Conservation (phyloP, 2,113 vertebrate genomes). For the Ctenodactylus gundi region DNA sequence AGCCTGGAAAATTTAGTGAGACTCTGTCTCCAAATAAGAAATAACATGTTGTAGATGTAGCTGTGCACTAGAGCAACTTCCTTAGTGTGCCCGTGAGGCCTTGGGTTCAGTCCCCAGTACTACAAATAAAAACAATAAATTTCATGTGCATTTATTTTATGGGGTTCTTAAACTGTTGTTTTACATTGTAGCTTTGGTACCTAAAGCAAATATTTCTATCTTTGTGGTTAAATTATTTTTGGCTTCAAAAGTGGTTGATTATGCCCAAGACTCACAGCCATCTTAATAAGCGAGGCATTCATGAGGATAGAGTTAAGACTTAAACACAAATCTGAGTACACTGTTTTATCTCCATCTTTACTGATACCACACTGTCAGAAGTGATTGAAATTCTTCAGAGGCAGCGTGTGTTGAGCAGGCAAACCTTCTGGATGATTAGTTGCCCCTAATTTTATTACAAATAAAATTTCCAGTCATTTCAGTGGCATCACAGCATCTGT, state of each 20-base stretch:
- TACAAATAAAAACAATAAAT: neutral
- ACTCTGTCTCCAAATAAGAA: neutral
- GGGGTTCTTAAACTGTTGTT: constrained; percentile 39
- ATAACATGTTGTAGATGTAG: neutral
- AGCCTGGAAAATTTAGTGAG: neutral
- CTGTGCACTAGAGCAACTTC: neutral
- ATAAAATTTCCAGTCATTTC: neutral
- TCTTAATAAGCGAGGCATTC: neutral
- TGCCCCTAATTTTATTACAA: constrained; percentile 23
- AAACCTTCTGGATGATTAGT: constrained; percentile 4
- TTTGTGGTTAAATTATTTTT: constrained; percentile 9
- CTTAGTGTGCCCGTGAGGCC: neutral
- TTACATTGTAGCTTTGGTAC: constrained; percentile 25
- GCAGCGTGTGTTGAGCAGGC: neutral
- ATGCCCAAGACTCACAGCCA: neutral
- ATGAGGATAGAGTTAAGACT: neutral
- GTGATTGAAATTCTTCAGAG: constrained; percentile 5
- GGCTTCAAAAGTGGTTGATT: neutral
- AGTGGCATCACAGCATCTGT: neutral
- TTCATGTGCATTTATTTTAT: neutral
- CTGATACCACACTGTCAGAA: neutral
- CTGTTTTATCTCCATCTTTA: constrained; percentile 26
- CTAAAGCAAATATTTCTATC: constrained; percentile 29
- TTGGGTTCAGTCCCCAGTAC: neutral
- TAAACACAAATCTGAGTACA: neutral